Evolutionary conservation across 1,140 invertebrate genomes (phyloP).

Genomic region (Achatina immaculata): DNA sequence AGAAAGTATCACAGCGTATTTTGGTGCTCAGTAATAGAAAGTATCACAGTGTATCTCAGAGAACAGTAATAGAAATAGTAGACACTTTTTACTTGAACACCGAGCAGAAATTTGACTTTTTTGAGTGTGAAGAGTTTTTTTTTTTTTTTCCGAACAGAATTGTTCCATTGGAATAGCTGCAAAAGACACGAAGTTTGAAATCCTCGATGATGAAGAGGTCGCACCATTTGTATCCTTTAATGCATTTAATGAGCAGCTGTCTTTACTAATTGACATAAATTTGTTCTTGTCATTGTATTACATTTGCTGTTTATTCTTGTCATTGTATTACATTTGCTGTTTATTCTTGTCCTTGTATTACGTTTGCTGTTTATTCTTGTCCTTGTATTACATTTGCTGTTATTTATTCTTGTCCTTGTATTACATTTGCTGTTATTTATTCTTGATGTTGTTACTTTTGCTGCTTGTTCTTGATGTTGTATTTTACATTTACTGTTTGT

Average conservation of each 20-base stretch:
- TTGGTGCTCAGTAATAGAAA: no score
- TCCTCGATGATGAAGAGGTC: constrained; percentile 84
- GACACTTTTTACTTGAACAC: not conserved
- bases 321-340: not conserved
- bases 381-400: not conserved
- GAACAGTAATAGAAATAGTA: no score
- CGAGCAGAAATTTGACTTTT: not conserved
- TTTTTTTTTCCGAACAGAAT: constrained; percentile 76
- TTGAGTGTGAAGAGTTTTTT: not conserved
- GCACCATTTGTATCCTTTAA: constrained; percentile 74
- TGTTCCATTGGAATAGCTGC: constrained; percentile 94
- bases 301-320: not conserved
- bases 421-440: not conserved
- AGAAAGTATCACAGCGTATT: no score
- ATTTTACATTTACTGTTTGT: not conserved
- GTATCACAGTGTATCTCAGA: no score
- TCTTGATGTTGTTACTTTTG: not conserved
- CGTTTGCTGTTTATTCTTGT: not conserved
- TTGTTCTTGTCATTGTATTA: not conserved
- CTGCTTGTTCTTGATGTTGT: not conserved
- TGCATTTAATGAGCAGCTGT: not conserved
- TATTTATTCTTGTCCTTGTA: not conserved
- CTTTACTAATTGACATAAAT: not conserved
- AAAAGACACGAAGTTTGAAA: constrained; percentile 82
- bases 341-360: not conserved